These are phyloP conservation scores for Brachypodius melanocephalos DNA, from an alignment of 2,113 vertebrate species.

Conservation along the genomic window DNA sequence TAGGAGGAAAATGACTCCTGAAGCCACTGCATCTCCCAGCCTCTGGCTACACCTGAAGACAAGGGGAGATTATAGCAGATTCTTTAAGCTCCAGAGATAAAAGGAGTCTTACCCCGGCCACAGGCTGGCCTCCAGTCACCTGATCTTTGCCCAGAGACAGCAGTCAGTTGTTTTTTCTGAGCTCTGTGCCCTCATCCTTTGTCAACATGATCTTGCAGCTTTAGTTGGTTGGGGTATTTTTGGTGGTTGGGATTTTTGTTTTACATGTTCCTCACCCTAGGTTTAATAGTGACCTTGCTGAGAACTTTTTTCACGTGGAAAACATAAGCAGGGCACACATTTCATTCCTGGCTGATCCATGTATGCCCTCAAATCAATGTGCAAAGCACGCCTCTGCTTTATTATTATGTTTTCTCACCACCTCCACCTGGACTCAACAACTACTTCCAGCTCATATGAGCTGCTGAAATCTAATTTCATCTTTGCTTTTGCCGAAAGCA, in stretches of 20 bases:
- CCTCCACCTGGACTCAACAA: constrained; percentile 8
- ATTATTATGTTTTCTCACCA: neutral
- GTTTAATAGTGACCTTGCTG: neutral
- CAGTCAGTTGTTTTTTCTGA: neutral
- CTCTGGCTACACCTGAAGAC: neutral
- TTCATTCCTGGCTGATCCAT: neutral
- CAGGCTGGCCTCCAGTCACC: neutral
- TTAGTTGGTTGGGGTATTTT: neutral
- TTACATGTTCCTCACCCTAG: neutral
- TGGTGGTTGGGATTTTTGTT: neutral
- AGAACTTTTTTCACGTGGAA: neutral
- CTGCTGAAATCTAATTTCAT: constrained; percentile 40
- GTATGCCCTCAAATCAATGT: neutral
- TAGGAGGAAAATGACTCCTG: neutral
- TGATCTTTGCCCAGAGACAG: neutral
- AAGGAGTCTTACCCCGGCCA: neutral
- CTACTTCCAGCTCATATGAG: constrained; percentile 1
- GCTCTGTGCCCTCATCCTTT: neutral
- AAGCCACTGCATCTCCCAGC: neutral
- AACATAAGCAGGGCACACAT: neutral
- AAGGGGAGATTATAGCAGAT: neutral
- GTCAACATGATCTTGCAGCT: neutral
- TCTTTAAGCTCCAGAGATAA: neutral
- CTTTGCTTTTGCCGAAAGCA: constrained; percentile 39
- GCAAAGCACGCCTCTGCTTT: neutral